These are phyloP conservation scores for Machaerirhynchus nigripectus DNA, from an alignment of 2,113 vertebrate genomes.

Conservation along the genomic window DNA sequence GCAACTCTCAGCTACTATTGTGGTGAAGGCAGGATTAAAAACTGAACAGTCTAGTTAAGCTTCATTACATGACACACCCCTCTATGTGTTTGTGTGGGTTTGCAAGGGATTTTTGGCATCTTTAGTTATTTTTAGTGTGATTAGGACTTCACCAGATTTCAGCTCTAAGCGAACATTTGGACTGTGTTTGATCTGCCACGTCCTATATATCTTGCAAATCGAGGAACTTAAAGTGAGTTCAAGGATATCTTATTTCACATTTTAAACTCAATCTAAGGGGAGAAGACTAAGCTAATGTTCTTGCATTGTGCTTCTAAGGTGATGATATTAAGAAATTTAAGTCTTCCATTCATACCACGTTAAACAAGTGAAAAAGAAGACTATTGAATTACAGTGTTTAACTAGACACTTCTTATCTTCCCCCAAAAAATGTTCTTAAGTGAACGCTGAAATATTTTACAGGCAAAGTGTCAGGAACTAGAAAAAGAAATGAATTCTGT, in stretches of 20 bases:
- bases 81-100: neutral
- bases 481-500: slow-evolving; percentile 65
- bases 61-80: neutral
- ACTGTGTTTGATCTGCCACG: neutral
- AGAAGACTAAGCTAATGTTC: neutral
- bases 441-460: slow-evolving; percentile 47
- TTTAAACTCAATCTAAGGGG: neutral
- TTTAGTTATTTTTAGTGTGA: neutral
- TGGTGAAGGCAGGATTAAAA: neutral
- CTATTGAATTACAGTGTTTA: neutral
- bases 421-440: neutral
- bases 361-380: neutral
- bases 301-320: neutral
- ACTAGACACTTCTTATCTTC: neutral
- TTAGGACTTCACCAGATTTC: neutral
- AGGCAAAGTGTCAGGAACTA: slow-evolving; percentile 70
- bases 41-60: neutral
- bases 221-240: neutral
- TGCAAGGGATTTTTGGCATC: neutral
- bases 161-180: neutral
- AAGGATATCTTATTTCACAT: neutral
- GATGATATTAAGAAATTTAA: neutral
- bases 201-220: neutral
- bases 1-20: neutral
- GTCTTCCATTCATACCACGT: neutral